These are phyloP conservation scores for Teinopalpus imperialis DNA, from an alignment of 2,888 invertebrate genomes.

Conservation along the genomic window DNA sequence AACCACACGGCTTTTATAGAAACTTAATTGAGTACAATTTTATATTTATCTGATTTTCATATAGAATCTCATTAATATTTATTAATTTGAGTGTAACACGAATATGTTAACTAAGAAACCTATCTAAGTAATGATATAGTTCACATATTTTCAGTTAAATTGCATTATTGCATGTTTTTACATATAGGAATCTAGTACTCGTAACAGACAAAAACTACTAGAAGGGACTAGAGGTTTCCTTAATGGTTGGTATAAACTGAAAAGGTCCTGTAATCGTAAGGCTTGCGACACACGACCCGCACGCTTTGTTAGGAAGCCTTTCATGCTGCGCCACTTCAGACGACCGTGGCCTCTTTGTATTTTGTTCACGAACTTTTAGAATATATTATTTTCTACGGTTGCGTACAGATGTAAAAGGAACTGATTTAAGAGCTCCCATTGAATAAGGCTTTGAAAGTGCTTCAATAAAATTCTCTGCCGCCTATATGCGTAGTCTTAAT, in stretches of 20 bases:
- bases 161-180: conserved; percentile 20
- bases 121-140: too few species aligned
- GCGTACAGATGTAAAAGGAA: conserved; percentile 62
- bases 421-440: conserved; percentile 70
- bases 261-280: conserved; percentile 45
- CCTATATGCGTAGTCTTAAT: conserved; percentile 39
- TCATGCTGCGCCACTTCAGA: conserved; percentile 58
- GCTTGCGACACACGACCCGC: conserved; percentile 49
- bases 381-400: conserved; percentile 70
- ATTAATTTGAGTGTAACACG: conserved; percentile 4
- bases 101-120: conserved; percentile 2
- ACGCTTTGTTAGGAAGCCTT: conserved; percentile 62
- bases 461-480: conserved; percentile 47
- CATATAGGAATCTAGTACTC: conserved; percentile 27
- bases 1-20: conserved; percentile 5
- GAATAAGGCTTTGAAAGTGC: conserved; percentile 56
- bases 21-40: conserved; percentile 19
- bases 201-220: conserved; percentile 27
- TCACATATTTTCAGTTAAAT: too few species aligned
- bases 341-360: conserved; percentile 66
- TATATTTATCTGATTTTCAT: conserved; percentile 13
- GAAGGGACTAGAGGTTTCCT: conserved; percentile 27
- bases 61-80: conserved; percentile 9
- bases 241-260: conserved; percentile 44
- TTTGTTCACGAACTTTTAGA: conserved; percentile 74